A percentile compares a stretch with the other conserved stretches of the same genome.
Evolutionary conservation across 2,797 vertebrate species (phyloP).

Genomic region (Merluccius polli): DNA sequence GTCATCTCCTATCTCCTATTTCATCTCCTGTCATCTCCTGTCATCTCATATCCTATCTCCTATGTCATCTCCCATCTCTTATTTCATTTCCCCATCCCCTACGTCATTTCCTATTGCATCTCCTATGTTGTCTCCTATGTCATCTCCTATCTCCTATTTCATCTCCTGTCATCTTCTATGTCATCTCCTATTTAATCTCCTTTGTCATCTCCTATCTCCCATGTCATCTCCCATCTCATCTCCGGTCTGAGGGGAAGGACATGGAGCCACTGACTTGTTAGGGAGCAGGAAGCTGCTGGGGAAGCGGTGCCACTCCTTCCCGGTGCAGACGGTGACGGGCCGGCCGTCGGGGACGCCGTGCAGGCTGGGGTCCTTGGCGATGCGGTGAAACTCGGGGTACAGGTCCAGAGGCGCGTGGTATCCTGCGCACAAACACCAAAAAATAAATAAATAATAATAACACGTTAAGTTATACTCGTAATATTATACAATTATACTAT

Average conservation of each 20-base stretch:
- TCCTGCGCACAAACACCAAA: slow-evolving; percentile 63
- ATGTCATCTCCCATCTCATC: background rate
- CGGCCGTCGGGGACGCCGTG: slow-evolving; percentile 86
- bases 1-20: background rate
- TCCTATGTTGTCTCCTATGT: background rate
- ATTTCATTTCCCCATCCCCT: background rate
- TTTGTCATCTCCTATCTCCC: background rate
- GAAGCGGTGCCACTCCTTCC: slow-evolving; percentile 97
- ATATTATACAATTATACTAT: background rate
- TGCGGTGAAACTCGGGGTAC: slow-evolving; percentile 94
- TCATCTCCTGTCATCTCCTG: background rate
- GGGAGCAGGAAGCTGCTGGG: slow-evolving; percentile 96
- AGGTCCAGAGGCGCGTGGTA: slow-evolving; percentile 96
- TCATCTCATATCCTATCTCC: background rate
- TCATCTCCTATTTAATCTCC: background rate
- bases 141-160: background rate
- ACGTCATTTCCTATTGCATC: no score
- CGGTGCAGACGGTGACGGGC: slow-evolving; percentile 86
- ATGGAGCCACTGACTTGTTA: slow-evolving; percentile 78
- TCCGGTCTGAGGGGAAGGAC: background rate
- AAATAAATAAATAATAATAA: no score
- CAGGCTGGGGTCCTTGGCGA: slow-evolving; percentile 84
- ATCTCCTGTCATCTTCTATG: background rate
- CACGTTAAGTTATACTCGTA: background rate
- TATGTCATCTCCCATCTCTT: background rate